phyloP scores from a whole-genome alignment of 2,113 vertebrate genomes.

The Hypocryptadius cinnamomeus region DNA sequence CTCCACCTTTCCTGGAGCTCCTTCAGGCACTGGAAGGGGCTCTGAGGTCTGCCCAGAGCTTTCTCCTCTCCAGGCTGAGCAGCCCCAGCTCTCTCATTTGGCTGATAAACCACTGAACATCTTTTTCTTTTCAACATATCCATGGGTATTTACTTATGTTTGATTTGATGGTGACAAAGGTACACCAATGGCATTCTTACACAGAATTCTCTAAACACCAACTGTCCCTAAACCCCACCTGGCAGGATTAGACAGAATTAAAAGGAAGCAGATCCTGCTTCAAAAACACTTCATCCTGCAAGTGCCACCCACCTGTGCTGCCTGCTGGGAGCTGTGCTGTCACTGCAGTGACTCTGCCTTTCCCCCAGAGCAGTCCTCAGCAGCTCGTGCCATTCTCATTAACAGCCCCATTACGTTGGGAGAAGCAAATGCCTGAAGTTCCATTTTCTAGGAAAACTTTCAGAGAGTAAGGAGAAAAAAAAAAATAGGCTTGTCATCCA shows the following conservation, averaged over 20 bases:
- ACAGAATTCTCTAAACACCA: neutral
- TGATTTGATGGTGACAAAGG: neutral
- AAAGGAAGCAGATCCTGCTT: neutral
- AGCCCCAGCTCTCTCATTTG: neutral
- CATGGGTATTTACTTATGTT: neutral
- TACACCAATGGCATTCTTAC: neutral
- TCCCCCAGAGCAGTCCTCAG: neutral
- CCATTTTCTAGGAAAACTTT: neutral
- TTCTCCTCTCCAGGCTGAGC: neutral
- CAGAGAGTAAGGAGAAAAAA: neutral
- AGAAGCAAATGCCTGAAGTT: neutral
- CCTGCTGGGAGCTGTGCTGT: neutral
- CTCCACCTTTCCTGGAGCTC: neutral
- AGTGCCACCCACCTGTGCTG: neutral
- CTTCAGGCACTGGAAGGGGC: neutral
- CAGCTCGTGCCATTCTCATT: neutral
- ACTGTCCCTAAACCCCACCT: neutral
- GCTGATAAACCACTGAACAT: neutral
- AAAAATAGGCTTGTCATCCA: neutral
- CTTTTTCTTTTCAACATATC: fast-evolving
- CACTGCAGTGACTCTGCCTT: neutral
- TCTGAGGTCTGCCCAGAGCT: neutral
- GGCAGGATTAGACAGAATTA: neutral
- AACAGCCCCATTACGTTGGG: neutral
- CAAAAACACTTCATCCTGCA: neutral